phyloP scores from a whole-genome alignment of 1,140 invertebrate species.

The Thaumatotibia leucotreta region DNA sequence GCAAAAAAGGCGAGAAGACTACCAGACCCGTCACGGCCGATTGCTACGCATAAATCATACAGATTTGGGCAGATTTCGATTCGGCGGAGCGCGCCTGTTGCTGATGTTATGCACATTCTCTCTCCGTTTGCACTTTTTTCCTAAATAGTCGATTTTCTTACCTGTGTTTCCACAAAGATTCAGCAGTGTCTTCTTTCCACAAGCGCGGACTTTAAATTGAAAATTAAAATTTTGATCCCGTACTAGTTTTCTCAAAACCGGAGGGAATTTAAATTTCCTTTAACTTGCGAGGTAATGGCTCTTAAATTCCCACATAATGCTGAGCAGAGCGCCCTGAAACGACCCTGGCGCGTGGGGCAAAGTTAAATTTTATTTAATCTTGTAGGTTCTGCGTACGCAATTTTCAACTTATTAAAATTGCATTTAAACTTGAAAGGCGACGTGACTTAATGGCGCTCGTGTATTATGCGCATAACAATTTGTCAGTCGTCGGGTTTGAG shows the following conservation, averaged over 20 bases:
- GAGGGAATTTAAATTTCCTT: constrained; percentile 11
- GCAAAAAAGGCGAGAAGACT: background rate
- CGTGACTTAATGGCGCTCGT: constrained; percentile 9
- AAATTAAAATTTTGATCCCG: constrained; percentile 14
- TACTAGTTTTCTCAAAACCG: constrained; percentile 12
- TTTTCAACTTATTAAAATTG: constrained; percentile 14
- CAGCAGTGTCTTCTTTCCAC: background rate
- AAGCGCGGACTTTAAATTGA: constrained; percentile 12
- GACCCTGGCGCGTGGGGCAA: constrained; percentile 11
- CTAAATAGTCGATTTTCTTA: constrained; percentile 21
- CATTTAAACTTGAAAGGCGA: constrained; percentile 14
- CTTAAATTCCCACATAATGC: constrained; percentile 14
- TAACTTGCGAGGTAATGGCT: constrained; percentile 11
- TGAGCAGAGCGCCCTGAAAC: constrained; percentile 12
- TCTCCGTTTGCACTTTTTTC: constrained; percentile 28
- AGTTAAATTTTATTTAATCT: constrained; percentile 14
- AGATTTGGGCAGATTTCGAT: constrained; percentile 50
- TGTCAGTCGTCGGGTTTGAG: background rate
- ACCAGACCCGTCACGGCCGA: constrained; percentile 22
- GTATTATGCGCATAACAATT: constrained; percentile 9
- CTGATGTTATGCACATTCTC: constrained; percentile 37
- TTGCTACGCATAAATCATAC: constrained; percentile 47
- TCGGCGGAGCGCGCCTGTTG: constrained; percentile 30
- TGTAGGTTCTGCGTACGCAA: constrained; percentile 13
- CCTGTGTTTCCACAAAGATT: constrained; percentile 3